Conservation (phyloP, 2,888 invertebrate species). For the Graphium colonna region DNA sequence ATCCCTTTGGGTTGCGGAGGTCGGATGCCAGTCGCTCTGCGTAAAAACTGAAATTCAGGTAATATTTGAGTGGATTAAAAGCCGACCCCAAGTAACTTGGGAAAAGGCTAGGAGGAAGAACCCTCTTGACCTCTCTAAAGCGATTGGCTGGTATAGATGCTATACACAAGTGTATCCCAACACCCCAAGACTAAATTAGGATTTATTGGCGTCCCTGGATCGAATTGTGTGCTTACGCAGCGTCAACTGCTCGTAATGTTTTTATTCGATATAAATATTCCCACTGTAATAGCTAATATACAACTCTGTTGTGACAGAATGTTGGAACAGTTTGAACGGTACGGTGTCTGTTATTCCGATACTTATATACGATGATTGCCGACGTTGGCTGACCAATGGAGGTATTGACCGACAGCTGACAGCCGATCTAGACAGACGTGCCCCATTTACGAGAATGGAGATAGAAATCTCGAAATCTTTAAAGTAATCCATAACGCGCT, state of each 20-base stretch:
- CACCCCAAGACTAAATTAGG: constrained; percentile 24
- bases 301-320: constrained; percentile 20
- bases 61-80: too few species aligned
- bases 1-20: too few species aligned
- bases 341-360: constrained; percentile 39
- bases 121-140: neutral
- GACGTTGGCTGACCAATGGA: constrained; percentile 58
- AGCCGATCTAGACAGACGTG: constrained; percentile 35
- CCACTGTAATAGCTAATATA: constrained; percentile 19
- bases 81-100: too few species aligned
- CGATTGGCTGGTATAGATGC: neutral
- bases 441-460: constrained; percentile 11
- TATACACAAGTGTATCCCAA: constrained; percentile 9
- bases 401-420: constrained; percentile 49
- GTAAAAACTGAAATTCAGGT: too few species aligned
- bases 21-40: too few species aligned
- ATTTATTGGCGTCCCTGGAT: constrained; percentile 29
- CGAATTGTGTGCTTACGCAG: constrained; percentile 17
- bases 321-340: constrained; percentile 36
- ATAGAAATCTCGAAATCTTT: constrained; percentile 7
- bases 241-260: constrained; percentile 4
- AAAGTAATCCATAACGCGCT: constrained; percentile 3
- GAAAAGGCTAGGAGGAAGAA: too few species aligned
- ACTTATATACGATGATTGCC: constrained; percentile 45
- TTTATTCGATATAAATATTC: constrained; percentile 15